Base-by-base conservation (phyloP, 2,888 invertebrate genomes). In the Allygus modestus region DNA sequence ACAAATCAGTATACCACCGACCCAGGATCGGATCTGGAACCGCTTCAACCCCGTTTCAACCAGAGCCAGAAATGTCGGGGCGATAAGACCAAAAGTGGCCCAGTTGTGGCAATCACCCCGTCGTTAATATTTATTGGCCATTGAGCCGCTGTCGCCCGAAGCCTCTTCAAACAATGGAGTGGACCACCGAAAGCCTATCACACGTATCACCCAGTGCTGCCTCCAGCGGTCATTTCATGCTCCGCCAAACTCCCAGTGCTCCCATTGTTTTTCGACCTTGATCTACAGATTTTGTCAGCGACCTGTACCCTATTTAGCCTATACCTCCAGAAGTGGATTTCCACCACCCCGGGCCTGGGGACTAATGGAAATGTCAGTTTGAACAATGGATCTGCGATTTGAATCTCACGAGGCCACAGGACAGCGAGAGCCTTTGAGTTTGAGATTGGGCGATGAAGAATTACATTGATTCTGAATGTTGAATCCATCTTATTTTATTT, bases 51-150 rank as follows among this genome's bases (percentile, higher is more conserved):
- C 15, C 65, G 69, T 11, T n/a, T 33, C 26, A 17, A 54, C n/a
- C n/a, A 54, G 54, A 54, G 20, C 28, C 4, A n/a, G 1, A 15
- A 31, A 31, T 15, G 17, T 31, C 41, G 69, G 28, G 31, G 17
- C 31, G 73, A 73, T 73, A 73, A 73, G 73, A 41, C n/a, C 5
- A 17, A 33, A 41, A 43, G 41, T 26, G 28, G 51, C 17, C 77
- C 77, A 28, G 26, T 46, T 43, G 17, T 20, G 20, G 54, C 20
- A 20, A 54, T 23, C 23, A 1, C 20, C 0, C 23, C 17, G 33
- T n/a, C 73, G 41, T 73, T 46, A 77, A 46, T 77, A 31, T 77
- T 77, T 77, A 77, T 77, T 28, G 77, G 51, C 77, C 17, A 77
- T 77, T 77, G 77, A 77, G 51, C 2, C 17, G 7, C n/a, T 65